These are phyloP conservation scores for Spea bombifrons DNA, from an alignment of 2,113 vertebrate species.

Conservation along the genomic window DNA sequence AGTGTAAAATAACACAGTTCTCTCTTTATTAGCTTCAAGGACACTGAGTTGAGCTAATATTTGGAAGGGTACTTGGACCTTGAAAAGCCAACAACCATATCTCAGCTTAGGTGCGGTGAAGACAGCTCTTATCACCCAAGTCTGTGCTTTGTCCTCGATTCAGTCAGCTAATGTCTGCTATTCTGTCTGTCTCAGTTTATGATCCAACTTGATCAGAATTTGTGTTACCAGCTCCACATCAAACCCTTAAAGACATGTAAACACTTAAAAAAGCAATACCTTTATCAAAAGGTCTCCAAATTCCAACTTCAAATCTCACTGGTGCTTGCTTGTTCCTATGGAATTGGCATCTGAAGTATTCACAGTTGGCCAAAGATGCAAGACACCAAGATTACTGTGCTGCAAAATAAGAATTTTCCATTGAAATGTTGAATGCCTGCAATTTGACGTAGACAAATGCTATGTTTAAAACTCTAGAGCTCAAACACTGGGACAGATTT, in stretches of 20 bases:
- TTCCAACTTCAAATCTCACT: not conserved
- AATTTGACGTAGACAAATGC: not conserved
- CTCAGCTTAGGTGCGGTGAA: conserved; percentile 21
- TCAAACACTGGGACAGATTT: not conserved
- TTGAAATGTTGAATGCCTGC: not conserved
- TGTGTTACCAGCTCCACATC: not conserved
- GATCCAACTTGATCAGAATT: not conserved
- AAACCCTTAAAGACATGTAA: not conserved
- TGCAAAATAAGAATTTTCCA: not conserved
- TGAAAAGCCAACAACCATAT: conserved; percentile 14
- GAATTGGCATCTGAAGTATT: not conserved
- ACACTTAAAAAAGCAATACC: not conserved
- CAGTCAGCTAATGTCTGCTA: conserved; percentile 1
- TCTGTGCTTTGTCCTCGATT: not conserved
- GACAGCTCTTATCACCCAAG: conserved; percentile 21
- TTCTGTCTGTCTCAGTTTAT: not conserved
- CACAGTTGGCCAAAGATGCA: not conserved
- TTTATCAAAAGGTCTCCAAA: not conserved
- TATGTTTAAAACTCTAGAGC: not conserved
- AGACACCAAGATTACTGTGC: not conserved
- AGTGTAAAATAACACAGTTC: too few relatives aligned
- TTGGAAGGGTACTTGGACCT: conserved; percentile 6
- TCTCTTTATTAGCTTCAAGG: conserved; percentile 11
- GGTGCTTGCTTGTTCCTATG: not conserved
- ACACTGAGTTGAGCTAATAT: conserved; percentile 14